Evolutionary conservation across 1,140 invertebrate species (phyloP), one percentile per base, ranked within the genome.

Genomic region (Sarcophaga bullata): DNA sequence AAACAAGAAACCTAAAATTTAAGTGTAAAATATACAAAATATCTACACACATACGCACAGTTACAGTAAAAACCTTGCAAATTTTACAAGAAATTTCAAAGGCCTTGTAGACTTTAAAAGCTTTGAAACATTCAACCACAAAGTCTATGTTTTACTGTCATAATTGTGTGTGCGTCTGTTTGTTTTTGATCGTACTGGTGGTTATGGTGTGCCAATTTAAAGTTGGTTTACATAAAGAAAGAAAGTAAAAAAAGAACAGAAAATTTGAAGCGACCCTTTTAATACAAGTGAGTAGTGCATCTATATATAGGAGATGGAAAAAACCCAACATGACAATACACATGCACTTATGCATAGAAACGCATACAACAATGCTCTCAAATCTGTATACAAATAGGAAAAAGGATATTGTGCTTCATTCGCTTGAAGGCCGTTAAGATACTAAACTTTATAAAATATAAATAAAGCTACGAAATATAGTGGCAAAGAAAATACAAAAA

Each of bases 241-340:
- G 11, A 50, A 11, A n/a, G n/a, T n/a, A 37, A 37, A 37, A 37
- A 37, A 37, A 37, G 4, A 37, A 2, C 4, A 37, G 25, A 37
- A 37, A 37, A 37, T 37, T 37, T 78, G 75, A 78, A 78, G 50
- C 49, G 47, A 78, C 48, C 48, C 49, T 76, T 37, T 37, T 78
- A 78, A 78, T 78, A n/a, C 75, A 78, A 78, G 75, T 78, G 75
- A 47, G 50, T 78, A 78, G 75, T 78, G 75, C 75, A 78, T 78
- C 75, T 50, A n/a, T n/a, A n/a, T n/a, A n/a, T n/a, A 78, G 48
- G n/a, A 25, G 75, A 47, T 19, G n/a, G 17, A 73, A 46, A 11
- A 46, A 73, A 73, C 62, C 62, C 37, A 73, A 73, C 73, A 52
- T 52, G 50, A 52, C 50, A 52, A 13, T 52, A 52, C 50, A 52